Percentiles rank a stretch among this genome's conserved stretches.
phyloP scores from a whole-genome alignment of 1,140 invertebrate species.

The Gonatopus flavifemur region DNA sequence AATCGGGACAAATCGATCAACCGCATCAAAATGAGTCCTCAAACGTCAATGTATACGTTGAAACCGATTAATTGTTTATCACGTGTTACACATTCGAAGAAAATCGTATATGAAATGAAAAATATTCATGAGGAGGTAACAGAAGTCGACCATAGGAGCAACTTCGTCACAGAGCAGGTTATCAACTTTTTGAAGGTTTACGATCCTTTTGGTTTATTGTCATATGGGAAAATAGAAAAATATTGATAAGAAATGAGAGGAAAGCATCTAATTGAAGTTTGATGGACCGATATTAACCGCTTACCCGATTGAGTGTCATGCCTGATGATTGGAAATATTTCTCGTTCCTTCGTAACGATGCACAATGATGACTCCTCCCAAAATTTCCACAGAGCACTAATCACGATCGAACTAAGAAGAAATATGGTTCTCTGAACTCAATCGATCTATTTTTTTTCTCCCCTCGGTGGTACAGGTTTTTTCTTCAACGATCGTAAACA shows the following conservation, averaged over 20 bases:
- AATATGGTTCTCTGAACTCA: slow-evolving; percentile 47
- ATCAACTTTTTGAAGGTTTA: slow-evolving; percentile 70
- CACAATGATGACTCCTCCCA: slow-evolving; percentile 39
- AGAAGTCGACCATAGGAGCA: slow-evolving; percentile 49
- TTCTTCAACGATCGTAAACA: no score
- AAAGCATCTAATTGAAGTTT: no score
- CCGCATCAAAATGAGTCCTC: slow-evolving; percentile 39
- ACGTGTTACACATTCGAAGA: slow-evolving; percentile 53
- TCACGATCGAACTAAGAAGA: slow-evolving; percentile 49
- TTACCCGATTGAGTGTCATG: slow-evolving; percentile 12
- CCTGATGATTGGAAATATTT: slow-evolving; percentile 33
- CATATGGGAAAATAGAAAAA: neutral
- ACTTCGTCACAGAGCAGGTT: slow-evolving; percentile 66
- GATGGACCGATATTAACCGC: no score
- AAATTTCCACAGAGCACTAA: slow-evolving; percentile 53
- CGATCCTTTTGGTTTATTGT: slow-evolving; percentile 44
- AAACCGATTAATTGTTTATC: slow-evolving; percentile 59
- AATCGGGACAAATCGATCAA: no score
- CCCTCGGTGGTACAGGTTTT: no score
- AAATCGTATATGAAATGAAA: slow-evolving; percentile 67
- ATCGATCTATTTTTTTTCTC: no score
- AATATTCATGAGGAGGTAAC: slow-evolving; percentile 57
- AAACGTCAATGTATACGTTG: slow-evolving; percentile 60
- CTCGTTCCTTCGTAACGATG: slow-evolving; percentile 19
- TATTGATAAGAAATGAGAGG: neutral